phyloP scores from a whole-genome alignment of 2,888 invertebrate species.

The Dicycla oo region DNA sequence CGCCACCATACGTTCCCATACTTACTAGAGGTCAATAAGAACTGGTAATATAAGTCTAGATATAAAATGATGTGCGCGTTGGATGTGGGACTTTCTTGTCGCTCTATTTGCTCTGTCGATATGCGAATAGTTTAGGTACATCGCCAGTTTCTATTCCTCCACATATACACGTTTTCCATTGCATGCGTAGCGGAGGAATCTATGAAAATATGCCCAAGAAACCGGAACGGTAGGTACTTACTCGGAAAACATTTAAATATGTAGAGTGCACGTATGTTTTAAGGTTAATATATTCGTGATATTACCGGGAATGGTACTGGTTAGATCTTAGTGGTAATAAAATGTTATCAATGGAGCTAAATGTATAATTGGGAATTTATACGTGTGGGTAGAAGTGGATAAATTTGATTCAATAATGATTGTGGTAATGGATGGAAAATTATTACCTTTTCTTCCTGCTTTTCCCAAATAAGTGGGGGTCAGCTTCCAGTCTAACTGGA shows the following conservation, averaged over 20 bases:
- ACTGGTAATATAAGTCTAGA: slow-evolving; percentile 49
- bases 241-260: slow-evolving; percentile 55
- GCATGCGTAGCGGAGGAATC: slow-evolving; percentile 61
- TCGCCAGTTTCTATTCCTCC: slow-evolving; percentile 29
- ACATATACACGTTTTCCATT: slow-evolving; percentile 35
- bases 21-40: slow-evolving; percentile 41
- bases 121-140: slow-evolving; percentile 54
- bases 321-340: slow-evolving; percentile 33
- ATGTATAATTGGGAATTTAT: slow-evolving; percentile 17
- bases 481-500: too few species aligned
- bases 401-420: slow-evolving; percentile 12
- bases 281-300: slow-evolving; percentile 57
- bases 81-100: slow-evolving; percentile 57
- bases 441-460: too few species aligned
- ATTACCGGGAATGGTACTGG: slow-evolving; percentile 36
- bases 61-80: slow-evolving; percentile 39
- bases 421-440: background rate
- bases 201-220: slow-evolving; percentile 69
- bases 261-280: slow-evolving; percentile 47
- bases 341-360: slow-evolving; percentile 29
- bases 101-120: slow-evolving; percentile 57
- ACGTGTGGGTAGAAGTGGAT: slow-evolving; percentile 8
- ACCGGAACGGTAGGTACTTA: slow-evolving; percentile 63
- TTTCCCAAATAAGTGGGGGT: too few species aligned
- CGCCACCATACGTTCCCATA: slow-evolving; percentile 41